phyloP scores from a whole-genome alignment of 2,797 vertebrate species.

The Capromys pilorides region DNA sequence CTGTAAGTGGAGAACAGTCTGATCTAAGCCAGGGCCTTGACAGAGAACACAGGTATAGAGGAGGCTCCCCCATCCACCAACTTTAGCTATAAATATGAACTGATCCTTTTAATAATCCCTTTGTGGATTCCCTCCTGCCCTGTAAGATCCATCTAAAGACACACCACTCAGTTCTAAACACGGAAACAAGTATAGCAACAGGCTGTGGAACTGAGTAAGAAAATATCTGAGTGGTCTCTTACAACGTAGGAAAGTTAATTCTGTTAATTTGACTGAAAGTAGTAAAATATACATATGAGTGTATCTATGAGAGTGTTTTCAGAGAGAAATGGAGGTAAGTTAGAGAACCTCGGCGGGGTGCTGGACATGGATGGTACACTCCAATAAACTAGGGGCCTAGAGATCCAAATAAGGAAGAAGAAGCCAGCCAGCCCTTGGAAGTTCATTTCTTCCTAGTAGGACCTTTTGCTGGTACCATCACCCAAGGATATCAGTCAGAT shows the following conservation, averaged over 20 bases:
- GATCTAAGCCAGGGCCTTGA: background rate
- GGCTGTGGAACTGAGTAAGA: background rate
- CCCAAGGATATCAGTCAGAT: background rate
- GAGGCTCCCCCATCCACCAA: background rate
- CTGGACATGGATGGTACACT: background rate
- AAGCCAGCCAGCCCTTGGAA: background rate
- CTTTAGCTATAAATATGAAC: background rate
- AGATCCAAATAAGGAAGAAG: background rate
- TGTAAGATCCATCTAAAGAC: background rate
- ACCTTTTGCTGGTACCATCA: background rate
- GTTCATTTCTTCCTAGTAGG: background rate
- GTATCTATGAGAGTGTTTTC: background rate
- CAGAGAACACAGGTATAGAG: background rate
- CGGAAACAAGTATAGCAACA: background rate
- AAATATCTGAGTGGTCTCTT: background rate
- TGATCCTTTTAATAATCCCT: background rate
- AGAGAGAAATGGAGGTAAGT: background rate
- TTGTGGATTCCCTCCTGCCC: background rate
- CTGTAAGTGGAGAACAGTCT: background rate
- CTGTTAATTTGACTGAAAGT: background rate
- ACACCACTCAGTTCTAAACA: background rate
- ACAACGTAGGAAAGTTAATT: background rate
- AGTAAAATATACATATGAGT: background rate
- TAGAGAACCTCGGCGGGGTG: background rate
- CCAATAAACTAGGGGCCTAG: background rate